Conservation (phyloP, 2,888 invertebrate genomes). For the Drosophila borealis region DNA sequence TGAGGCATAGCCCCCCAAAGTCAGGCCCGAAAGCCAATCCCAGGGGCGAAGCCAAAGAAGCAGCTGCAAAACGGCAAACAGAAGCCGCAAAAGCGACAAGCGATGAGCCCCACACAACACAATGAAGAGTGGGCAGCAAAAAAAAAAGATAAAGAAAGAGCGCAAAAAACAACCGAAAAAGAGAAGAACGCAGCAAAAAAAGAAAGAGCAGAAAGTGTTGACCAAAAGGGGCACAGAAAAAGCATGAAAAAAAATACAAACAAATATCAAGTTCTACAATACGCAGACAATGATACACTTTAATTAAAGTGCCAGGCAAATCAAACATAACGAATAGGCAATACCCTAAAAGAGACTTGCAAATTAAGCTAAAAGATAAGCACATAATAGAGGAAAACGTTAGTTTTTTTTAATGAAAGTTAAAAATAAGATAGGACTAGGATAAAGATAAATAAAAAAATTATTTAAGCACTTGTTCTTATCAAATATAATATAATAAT, state of each 20-base stretch:
- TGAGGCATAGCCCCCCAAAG: slow-evolving; percentile 29
- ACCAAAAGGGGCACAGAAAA: slow-evolving; percentile 41
- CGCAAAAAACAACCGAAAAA: slow-evolving; percentile 1
- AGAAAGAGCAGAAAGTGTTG: slow-evolving; percentile 50
- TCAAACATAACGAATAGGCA: background rate
- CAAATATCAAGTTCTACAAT: slow-evolving; percentile 22
- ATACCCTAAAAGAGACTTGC: background rate
- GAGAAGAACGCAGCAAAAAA: slow-evolving; percentile 19
- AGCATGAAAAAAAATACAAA: slow-evolving; percentile 4
- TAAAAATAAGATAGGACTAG: too few species aligned
- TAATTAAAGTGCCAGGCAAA: slow-evolving; percentile 32
- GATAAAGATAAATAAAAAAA: too few species aligned
- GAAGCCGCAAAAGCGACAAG: slow-evolving; percentile 75
- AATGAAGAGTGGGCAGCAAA: slow-evolving; percentile 49
- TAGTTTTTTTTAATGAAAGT: too few species aligned
- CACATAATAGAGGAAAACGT: too few species aligned
- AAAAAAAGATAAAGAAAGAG: slow-evolving; percentile 8
- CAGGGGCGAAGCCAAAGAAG: slow-evolving; percentile 61
- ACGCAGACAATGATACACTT: slow-evolving; percentile 50
- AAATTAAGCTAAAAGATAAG: too few species aligned
- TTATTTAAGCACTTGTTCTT: background rate
- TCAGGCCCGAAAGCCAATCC: slow-evolving; percentile 46
- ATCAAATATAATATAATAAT: too few species aligned
- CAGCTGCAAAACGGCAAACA: slow-evolving; percentile 70
- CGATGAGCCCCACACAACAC: slow-evolving; percentile 48